Evolutionary conservation across 1,140 invertebrate genomes (phyloP).

Genomic region (Frieseomelitta varia): DNA sequence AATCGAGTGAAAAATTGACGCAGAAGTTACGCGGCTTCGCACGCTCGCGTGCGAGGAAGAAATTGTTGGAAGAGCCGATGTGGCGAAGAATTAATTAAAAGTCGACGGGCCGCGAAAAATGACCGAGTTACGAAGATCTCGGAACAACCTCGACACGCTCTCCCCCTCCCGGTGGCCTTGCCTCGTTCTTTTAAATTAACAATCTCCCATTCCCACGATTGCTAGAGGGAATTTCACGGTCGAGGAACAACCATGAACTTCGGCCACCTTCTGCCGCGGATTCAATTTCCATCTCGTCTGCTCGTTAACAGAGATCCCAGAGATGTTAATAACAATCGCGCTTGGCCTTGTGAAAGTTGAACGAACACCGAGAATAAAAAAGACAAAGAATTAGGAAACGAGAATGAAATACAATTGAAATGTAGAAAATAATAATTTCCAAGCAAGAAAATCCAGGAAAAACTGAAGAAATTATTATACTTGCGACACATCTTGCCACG

Average conservation of each 20-base stretch:
- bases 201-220: conserved; percentile 38
- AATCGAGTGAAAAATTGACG: neutral
- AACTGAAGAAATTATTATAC: too few relatives aligned
- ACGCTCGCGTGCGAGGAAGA: neutral
- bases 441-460: too few relatives aligned
- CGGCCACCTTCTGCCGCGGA: neutral
- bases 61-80: neutral
- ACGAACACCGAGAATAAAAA: neutral
- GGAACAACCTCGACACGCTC: conserved; percentile 18
- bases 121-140: conserved; percentile 38
- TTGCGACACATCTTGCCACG: neutral
- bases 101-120: neutral
- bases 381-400: too few relatives aligned
- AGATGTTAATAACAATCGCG: neutral
- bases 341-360: too few relatives aligned
- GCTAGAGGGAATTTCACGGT: conserved; percentile 26
- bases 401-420: too few relatives aligned
- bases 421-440: too few relatives aligned
- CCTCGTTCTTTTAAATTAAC: conserved; percentile 59
- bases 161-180: conserved; percentile 41
- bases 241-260: conserved; percentile 38
- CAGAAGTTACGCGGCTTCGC: neutral
- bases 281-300: conserved; percentile 7
- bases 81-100: neutral
- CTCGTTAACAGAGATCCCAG: neutral